These are phyloP conservation scores for Amiota mariae DNA, from an alignment of 2,888 invertebrate species.

Conservation along the genomic window DNA sequence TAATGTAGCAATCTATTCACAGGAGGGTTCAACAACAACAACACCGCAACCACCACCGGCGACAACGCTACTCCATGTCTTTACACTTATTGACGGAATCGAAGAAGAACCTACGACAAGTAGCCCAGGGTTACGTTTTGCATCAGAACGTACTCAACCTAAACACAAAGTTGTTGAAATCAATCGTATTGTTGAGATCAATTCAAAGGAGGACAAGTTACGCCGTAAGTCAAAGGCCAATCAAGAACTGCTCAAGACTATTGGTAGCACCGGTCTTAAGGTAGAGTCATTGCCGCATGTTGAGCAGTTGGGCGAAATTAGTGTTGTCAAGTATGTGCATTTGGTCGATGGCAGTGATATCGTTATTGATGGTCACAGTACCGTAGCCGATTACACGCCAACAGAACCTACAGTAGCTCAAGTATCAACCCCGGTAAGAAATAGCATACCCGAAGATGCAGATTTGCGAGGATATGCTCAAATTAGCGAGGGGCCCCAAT, in stretches of 20 bases:
- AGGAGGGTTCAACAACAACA: slow-evolving; percentile 52
- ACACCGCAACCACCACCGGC: slow-evolving; percentile 65
- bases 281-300: slow-evolving; percentile 78
- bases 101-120: slow-evolving; percentile 53
- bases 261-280: slow-evolving; percentile 75
- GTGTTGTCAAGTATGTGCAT: slow-evolving; percentile 80
- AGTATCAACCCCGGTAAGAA: slow-evolving; percentile 59
- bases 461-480: slow-evolving; percentile 34
- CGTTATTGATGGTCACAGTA: slow-evolving; percentile 72
- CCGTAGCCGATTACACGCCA: slow-evolving; percentile 72
- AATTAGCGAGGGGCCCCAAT: slow-evolving; percentile 23
- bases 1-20: slow-evolving; percentile 69
- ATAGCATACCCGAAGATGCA: slow-evolving; percentile 55
- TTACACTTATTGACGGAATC: slow-evolving; percentile 71
- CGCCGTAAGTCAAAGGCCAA: slow-evolving; percentile 75
- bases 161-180: slow-evolving; percentile 80
- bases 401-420: slow-evolving; percentile 56
- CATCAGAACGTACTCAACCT: slow-evolving; percentile 51
- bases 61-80: slow-evolving; percentile 74
- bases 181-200: slow-evolving; percentile 81
- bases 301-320: slow-evolving; percentile 82
- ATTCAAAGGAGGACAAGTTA: slow-evolving; percentile 78
- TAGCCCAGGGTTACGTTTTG: slow-evolving; percentile 44
- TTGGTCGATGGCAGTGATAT: slow-evolving; percentile 75
- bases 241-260: slow-evolving; percentile 73